Evolutionary conservation across 1,140 invertebrate genomes (phyloP).

Genomic region (Drosophila nikananu): DNA sequence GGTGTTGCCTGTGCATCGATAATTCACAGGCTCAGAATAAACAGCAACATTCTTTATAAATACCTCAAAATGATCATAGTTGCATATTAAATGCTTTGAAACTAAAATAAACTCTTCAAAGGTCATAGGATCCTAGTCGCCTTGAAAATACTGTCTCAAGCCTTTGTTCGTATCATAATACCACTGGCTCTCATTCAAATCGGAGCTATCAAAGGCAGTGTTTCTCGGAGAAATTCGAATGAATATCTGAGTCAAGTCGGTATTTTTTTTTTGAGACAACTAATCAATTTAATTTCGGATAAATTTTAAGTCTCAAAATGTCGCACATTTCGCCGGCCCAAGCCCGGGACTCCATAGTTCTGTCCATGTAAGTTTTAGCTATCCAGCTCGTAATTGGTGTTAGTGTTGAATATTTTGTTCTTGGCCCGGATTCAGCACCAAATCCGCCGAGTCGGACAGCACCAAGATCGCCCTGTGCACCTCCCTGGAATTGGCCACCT

Average conservation of each 20-base stretch:
- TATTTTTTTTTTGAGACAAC: constrained; percentile 14
- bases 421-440: constrained; percentile 7
- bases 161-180: no score
- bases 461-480: constrained; percentile 50
- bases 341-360: constrained; percentile 1
- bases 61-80: not conserved
- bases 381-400: not conserved
- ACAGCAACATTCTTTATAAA: not conserved
- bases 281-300: constrained; percentile 15
- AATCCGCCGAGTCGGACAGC: constrained; percentile 49
- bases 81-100: not conserved
- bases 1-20: not conserved
- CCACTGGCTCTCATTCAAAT: not conserved
- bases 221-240: not conserved
- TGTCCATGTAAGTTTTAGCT: constrained; percentile 38
- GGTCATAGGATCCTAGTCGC: not conserved
- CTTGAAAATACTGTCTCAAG: not conserved
- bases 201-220: not conserved
- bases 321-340: constrained; percentile 38
- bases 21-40: no score
- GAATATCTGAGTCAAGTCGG: constrained; percentile 11
- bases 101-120: no score
- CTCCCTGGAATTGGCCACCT: constrained; percentile 53
- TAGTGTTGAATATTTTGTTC: not conserved
- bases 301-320: constrained; percentile 60